Base-by-base conservation (phyloP, 2,113 vertebrate genomes). In the Perca flavescens region DNA sequence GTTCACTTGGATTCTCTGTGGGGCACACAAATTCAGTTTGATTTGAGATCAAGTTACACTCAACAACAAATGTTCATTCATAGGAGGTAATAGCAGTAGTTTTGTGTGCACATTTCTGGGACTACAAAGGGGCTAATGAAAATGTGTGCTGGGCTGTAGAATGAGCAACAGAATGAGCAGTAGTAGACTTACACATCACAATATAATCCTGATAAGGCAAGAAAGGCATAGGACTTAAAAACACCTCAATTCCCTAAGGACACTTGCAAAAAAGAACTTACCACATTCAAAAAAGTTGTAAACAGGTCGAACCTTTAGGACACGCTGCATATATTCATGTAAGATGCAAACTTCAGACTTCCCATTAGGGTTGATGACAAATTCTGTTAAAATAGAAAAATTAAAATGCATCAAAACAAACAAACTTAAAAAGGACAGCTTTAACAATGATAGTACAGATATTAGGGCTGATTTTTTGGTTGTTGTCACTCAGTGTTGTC, bases 231-330 rank as follows among this genome's bases (percentile, higher is more conserved):
- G 5, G n/a, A 82, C 22, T 53, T 0, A 77, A 28, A 28, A 22
- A 49, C 11, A 34, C 12, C 14, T 49, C 19, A 7, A 71, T n/a
- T 54, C 6, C 11, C 28, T 21, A 22, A 64, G 5, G 15, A 19
- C 14, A 63, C 14, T 40, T 63, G 3, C 9, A 61, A 57, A 69
- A 36, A 36, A 17, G 6, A 82, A 94, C 98, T 98, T 96, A 99
- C 98, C 98, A 98, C 98, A 99, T 97, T 99, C 98, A 96, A 99
- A 99, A 94, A 99, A 99, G 96, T 97, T 99, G 96, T 99, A 99
- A 96, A 99, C 98, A 89, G 98, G 98, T 91, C 98, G 97, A 94
- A 99, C 98, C 94, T 99, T 99, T 63, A 99, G 97, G 89, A 99
- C 98, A 68, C 98, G 97, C 92, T 99, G 98, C 98, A 99, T 99